A percentile compares a stretch with the other conserved stretches of the same genome.
phyloP scores from a whole-genome alignment of 2,888 invertebrate species.

The Scaptomyza reducta region DNA sequence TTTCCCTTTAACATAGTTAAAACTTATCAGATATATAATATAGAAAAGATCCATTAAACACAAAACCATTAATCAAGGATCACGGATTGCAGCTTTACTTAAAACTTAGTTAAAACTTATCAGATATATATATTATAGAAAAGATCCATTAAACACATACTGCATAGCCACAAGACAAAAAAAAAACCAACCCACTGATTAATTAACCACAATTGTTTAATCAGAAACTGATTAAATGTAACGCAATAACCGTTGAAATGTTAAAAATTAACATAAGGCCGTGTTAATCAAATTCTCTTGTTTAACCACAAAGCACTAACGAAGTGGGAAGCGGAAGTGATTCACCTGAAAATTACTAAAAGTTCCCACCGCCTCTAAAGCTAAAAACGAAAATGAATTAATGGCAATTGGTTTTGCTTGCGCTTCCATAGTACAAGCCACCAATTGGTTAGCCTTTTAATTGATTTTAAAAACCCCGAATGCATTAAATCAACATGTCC shows the following conservation, averaged over 20 bases:
- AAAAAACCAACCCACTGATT: not conserved
- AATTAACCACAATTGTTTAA: constrained; percentile 25
- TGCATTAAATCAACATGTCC: constrained; percentile 39
- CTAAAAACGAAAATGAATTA: constrained; percentile 56
- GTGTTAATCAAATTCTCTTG: constrained; percentile 52
- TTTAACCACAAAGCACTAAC: constrained; percentile 42
- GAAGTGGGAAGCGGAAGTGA: not conserved
- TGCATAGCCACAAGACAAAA: too few relatives aligned
- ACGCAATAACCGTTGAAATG: constrained; percentile 6
- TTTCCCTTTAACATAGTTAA: too few relatives aligned
- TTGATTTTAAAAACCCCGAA: constrained; percentile 51
- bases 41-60: too few relatives aligned
- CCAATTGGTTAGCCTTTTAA: constrained; percentile 43
- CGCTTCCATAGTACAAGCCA: constrained; percentile 25
- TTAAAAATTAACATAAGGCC: constrained; percentile 43
- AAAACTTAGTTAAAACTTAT: too few relatives aligned
- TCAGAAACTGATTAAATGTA: constrained; percentile 20
- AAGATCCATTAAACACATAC: too few relatives aligned
- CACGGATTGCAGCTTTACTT: too few relatives aligned
- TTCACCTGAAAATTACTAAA: not conserved
- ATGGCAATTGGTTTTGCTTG: constrained; percentile 6
- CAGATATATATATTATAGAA: too few relatives aligned
- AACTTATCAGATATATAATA: too few relatives aligned
- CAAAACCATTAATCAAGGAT: too few relatives aligned
- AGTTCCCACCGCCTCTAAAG: not conserved